A percentile compares a stretch with the other conserved stretches of the same genome.
phyloP scores from a whole-genome alignment of 1,140 invertebrate species.

The Pseudomyrmex concolor region DNA sequence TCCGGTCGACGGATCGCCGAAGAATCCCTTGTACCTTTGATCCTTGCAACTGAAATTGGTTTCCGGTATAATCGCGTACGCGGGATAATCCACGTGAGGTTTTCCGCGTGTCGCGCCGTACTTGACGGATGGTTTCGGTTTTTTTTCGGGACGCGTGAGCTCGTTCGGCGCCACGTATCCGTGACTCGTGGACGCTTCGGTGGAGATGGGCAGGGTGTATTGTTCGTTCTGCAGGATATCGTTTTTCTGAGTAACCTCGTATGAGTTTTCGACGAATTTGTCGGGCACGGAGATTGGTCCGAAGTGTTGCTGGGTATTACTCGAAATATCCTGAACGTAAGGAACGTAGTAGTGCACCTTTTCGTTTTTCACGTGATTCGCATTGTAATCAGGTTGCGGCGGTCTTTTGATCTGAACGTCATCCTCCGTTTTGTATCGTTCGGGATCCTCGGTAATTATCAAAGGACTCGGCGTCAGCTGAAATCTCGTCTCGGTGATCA shows the following conservation, averaged over 20 bases:
- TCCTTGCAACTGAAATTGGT: constrained; percentile 93
- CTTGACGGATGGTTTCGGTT: constrained; percentile 75
- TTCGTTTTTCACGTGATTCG: constrained; percentile 62
- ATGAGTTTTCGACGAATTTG: constrained; percentile 65
- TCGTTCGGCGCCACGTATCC: constrained; percentile 60
- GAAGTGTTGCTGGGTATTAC: constrained; percentile 60
- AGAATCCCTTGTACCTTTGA: constrained; percentile 95
- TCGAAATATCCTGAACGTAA: constrained; percentile 76
- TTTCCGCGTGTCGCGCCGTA: constrained; percentile 90
- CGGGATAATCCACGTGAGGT: constrained; percentile 93
- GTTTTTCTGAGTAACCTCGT: constrained; percentile 76
- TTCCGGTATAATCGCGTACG: constrained; percentile 90
- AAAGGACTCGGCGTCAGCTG: constrained; percentile 76
- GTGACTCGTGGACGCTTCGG: constrained; percentile 62
- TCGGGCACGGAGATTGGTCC: constrained; percentile 55
- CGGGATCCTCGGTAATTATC: constrained; percentile 63
- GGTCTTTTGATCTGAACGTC: not conserved
- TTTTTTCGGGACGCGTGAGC: constrained; percentile 45
- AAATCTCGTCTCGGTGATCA: constrained; percentile 80
- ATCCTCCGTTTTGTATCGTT: constrained; percentile 60
- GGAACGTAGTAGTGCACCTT: constrained; percentile 80
- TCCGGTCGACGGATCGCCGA: constrained; percentile 93
- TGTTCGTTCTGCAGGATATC: constrained; percentile 73
- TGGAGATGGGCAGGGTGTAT: constrained; percentile 65
- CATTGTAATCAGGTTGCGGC: constrained; percentile 22